Percentiles rank a stretch among this genome's conserved stretches.
phyloP scores from a whole-genome alignment of 2,888 invertebrate species.

The Noctua janthina region DNA sequence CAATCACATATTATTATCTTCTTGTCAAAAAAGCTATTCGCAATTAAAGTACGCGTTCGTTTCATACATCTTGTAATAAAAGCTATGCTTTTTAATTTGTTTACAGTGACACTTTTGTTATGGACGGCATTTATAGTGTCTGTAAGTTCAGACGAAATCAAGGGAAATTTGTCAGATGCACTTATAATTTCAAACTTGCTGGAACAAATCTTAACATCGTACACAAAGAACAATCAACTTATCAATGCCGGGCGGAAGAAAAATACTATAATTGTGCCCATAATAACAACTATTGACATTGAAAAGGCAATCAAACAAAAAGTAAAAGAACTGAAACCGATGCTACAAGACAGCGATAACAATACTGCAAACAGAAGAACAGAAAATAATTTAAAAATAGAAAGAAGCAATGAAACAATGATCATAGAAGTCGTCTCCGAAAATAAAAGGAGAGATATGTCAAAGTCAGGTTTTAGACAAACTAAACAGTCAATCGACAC shows the following conservation, averaged over 20 bases:
- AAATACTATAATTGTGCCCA: conserved; percentile 32
- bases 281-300: conserved; percentile 43
- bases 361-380: conserved; percentile 20
- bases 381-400: conserved; percentile 63
- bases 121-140: conserved; percentile 29
- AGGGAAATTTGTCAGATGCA: conserved; percentile 60
- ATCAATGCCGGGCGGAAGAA: neutral
- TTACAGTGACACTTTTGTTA: conserved; percentile 55
- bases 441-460: conserved; percentile 15
- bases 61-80: neutral
- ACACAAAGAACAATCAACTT: conserved; percentile 52
- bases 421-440: conserved; percentile 77
- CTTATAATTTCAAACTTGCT: conserved; percentile 68
- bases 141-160: conserved; percentile 27
- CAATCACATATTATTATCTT: too few species aligned
- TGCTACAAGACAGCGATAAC: conserved; percentile 74
- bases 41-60: neutral
- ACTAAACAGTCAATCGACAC: neutral
- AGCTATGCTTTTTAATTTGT: conserved; percentile 1
- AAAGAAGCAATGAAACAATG: conserved; percentile 73
- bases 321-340: conserved; percentile 72
- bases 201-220: conserved; percentile 69
- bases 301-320: conserved; percentile 70
- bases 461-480: neutral
- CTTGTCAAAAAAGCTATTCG: too few species aligned